phyloP scores from a whole-genome alignment of 2,888 invertebrate species.

The Epinotia brunnichana region DNA sequence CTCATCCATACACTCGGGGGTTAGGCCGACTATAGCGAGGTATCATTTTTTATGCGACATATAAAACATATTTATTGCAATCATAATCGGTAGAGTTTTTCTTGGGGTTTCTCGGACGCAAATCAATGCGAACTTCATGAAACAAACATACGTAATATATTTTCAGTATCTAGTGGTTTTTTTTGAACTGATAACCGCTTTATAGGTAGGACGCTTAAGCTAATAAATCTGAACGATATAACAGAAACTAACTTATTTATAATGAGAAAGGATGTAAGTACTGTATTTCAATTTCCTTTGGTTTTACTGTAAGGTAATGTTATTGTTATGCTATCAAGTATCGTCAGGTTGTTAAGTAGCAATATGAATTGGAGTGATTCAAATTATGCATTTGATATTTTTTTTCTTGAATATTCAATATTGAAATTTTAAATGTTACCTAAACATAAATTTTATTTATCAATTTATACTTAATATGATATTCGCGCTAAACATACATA shows the following conservation, averaged over 20 bases:
- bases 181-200: not conserved
- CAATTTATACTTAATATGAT: not conserved
- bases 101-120: constrained; percentile 75
- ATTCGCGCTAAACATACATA: too few relatives aligned
- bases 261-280: not conserved
- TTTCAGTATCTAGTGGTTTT: not conserved
- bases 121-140: constrained; percentile 62
- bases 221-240: not conserved
- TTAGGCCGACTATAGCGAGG: constrained; percentile 76
- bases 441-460: not conserved
- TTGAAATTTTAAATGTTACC: too few relatives aligned
- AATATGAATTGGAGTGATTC: too few relatives aligned
- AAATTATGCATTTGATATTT: not conserved
- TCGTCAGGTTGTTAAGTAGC: too few relatives aligned
- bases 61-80: constrained; percentile 84
- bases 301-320: not conserved
- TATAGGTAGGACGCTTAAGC: not conserved
- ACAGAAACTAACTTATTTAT: not conserved
- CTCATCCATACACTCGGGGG: constrained; percentile 83
- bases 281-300: not conserved
- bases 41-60: constrained; percentile 83
- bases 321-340: too few relatives aligned
- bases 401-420: not conserved
- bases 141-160: not conserved
- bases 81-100: constrained; percentile 80